Evolutionary conservation across 2,113 vertebrate species (phyloP).

Genomic region (Nannobrachium achirus): DNA sequence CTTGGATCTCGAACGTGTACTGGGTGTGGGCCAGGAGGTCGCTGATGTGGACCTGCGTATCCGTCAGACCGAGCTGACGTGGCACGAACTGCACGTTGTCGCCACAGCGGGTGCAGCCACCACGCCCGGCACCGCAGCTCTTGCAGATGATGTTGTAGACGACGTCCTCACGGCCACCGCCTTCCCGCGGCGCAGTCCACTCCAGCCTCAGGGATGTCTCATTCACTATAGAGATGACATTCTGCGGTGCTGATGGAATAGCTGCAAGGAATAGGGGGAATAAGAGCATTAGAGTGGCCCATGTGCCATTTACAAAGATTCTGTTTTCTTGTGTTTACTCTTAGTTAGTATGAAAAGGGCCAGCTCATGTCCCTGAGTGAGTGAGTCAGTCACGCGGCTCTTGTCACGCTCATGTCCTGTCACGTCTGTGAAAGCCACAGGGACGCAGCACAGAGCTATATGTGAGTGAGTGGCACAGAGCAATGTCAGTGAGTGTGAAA

Average conservation of each 20-base stretch:
- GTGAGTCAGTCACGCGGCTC: too few relatives aligned
- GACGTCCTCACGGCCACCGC: slow-evolving; percentile 89
- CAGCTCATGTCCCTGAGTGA: too few relatives aligned
- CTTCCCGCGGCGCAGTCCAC: slow-evolving; percentile 86
- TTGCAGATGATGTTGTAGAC: slow-evolving; percentile 98
- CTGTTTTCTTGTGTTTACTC: not conserved
- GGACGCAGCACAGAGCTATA: too few relatives aligned
- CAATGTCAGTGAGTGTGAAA: too few relatives aligned
- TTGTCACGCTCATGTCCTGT: too few relatives aligned
- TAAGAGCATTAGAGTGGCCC: not conserved
- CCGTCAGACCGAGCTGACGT: slow-evolving; percentile 89
- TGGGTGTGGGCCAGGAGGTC: slow-evolving; percentile 94
- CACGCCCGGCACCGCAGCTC: slow-evolving; percentile 87
- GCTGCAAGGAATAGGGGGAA: slow-evolving; percentile 71
- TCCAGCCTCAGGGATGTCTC: slow-evolving; percentile 93
- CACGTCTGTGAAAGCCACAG: too few relatives aligned
- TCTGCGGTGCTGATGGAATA: slow-evolving; percentile 87
- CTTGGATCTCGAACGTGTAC: slow-evolving; percentile 97
- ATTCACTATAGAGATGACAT: slow-evolving; percentile 93
- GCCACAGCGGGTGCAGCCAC: slow-evolving; percentile 90
- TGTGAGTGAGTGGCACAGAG: too few relatives aligned
- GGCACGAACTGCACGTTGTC: slow-evolving; percentile 94
- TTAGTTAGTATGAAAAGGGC: too few relatives aligned
- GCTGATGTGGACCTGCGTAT: slow-evolving; percentile 87
- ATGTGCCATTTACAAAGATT: not conserved